These are phyloP conservation scores for Stenolophus ochropezus DNA, from an alignment of 2,888 invertebrate species.

Conservation along the genomic window DNA sequence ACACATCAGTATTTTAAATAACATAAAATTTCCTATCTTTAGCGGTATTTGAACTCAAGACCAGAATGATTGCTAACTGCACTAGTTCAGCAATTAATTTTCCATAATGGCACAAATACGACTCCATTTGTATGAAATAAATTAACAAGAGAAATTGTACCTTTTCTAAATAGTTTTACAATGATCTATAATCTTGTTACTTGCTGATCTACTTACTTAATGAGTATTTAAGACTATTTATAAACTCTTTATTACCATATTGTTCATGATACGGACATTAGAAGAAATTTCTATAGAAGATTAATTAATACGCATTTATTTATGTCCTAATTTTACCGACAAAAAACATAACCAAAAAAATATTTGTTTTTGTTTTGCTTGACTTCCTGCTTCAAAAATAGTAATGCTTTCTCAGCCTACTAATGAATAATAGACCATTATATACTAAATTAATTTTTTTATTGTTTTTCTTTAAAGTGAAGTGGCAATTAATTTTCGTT, in stretches of 20 bases:
- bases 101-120: conserved; percentile 17
- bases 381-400: no score
- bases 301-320: conserved; percentile 9
- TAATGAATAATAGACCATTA: no score
- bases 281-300: conserved; percentile 1
- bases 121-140: conserved; percentile 29
- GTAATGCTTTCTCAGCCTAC: no score
- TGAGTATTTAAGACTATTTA: conserved; percentile 37
- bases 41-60: no score
- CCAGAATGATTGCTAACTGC: conserved; percentile 4
- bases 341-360: neutral
- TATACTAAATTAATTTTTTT: neutral
- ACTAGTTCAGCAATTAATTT: conserved; percentile 32
- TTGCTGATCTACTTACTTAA: conserved; percentile 35
- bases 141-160: conserved; percentile 38
- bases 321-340: neutral
- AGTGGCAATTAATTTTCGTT: neutral
- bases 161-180: conserved; percentile 43
- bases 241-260: conserved; percentile 31
- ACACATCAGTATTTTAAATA: no score
- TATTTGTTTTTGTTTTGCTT: neutral
- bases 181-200: conserved; percentile 37
- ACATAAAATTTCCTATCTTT: no score
- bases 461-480: neutral
- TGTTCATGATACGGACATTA: conserved; percentile 21